Evolutionary conservation across 2,113 vertebrate species (phyloP), one percentile per base, ranked within the genome.

Genomic region (Xiphophorus hellerii): DNA sequence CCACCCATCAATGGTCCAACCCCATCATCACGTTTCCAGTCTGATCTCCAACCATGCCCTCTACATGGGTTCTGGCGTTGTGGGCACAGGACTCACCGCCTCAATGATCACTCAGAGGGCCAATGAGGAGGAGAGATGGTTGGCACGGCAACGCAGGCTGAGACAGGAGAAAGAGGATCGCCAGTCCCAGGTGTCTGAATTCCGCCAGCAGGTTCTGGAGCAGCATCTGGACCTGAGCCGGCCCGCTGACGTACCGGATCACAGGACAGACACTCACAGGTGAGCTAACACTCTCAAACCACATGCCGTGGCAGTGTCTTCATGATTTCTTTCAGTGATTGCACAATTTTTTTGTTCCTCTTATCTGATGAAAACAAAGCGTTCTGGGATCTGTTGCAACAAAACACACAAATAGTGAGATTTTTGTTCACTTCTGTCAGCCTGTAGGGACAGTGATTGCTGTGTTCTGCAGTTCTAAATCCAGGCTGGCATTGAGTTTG

Each of bases 141-240:
- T 98, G 91, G 97, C 97, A 0, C 95, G 97, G 63, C 97, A 99
- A 91, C 95, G 97, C 60, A 97, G 96, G 72, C 94, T 99, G 76
- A 94, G 98, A 27, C 98, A 99, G 79, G 98, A 99, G 93, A 99
- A 99, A 86, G 98, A 99, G 70, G 98, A 99, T 79, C 94, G 98
- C 31, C 98, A 99, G 60, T 98, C 97, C 76, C 98, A 99, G 78
- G 97, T 99, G 90, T 99, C 97, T 0, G 97, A 99, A 82, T 99
- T 99, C 77, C 96, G 97, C 74, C 98, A 99, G 87, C 97, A 99
- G 87, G 97, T 99, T 77, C 91, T 99, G 83, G 97, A 99, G 91
- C 97, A 99, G 92, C 98, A 98, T 89, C 92, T 99, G 71, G 98
- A 99, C 73, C 87, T 98, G 29, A 95, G 97, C n/a, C 94, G 97